phyloP scores from a whole-genome alignment of 1,140 invertebrate species.

The Cryptotermes secundus region DNA sequence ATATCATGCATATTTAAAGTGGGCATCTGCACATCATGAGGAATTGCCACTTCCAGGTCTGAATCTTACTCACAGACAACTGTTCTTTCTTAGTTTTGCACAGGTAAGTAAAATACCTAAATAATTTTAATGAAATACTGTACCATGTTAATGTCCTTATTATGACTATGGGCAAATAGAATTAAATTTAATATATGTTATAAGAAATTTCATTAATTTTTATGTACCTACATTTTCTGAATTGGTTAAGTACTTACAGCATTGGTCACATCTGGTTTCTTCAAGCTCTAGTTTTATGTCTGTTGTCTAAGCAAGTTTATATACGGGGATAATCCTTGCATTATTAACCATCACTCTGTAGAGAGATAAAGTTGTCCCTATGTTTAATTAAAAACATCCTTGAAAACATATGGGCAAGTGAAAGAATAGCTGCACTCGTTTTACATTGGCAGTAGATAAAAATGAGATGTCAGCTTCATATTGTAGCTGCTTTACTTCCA shows the following conservation, averaged over 20 bases:
- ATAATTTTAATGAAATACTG: background rate
- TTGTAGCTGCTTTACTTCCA: too few species aligned
- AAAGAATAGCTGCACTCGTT: too few species aligned
- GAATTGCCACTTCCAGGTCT: constrained; percentile 74
- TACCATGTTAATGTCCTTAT: background rate
- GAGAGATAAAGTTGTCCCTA: too few species aligned
- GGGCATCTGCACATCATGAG: constrained; percentile 42
- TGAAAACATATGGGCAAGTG: too few species aligned
- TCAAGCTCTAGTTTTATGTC: too few species aligned
- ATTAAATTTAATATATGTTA: too few species aligned
- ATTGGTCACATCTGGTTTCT: background rate
- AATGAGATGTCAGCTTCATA: background rate
- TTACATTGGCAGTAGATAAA: background rate
- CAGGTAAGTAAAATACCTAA: constrained; percentile 59
- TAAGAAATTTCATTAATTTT: background rate
- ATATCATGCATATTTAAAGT: constrained; percentile 80
- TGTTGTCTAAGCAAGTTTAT: too few species aligned
- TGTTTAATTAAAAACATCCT: too few species aligned
- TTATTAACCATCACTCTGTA: too few species aligned
- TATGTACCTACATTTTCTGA: background rate
- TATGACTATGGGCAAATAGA: background rate
- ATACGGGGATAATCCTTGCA: too few species aligned
- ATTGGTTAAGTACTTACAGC: background rate
- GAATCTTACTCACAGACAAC: constrained; percentile 78
- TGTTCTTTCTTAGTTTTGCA: constrained; percentile 91